Evolutionary conservation across 2,113 vertebrate genomes (phyloP), one percentile per base, ranked within the genome.

Genomic region (Calonectris borealis): DNA sequence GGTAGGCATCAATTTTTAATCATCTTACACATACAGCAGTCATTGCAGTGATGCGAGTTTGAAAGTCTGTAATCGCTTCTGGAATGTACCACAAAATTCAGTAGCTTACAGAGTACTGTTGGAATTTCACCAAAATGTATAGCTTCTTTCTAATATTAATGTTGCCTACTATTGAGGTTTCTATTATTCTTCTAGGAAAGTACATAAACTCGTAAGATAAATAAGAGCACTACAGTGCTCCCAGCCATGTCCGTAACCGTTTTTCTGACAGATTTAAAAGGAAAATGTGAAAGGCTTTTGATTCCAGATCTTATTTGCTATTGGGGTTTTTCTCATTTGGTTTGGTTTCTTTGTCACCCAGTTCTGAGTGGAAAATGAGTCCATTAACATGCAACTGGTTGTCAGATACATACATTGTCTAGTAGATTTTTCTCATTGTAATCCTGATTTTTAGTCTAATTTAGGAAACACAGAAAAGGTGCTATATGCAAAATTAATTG

Each of bases 361-460:
- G 81, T 83, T 90, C 88, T 77, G 51, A 87, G 49, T 92, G 51
- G 54, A 96, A 96, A 96, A 88, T 86, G 2, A 90, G 34, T 46
- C 75, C 54, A 90, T 82, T 95, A 90, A 87, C 17, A 29, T 65
- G 42, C 24, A 94, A 77, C 72, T 87, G 51, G 19, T 57, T 83
- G 31, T 31, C 52, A 64, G 16, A 80, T 66, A 78, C n/a, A n/a
- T 52, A 75, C 17, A 22, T 57, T 93, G 77, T 93, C 96, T 60
- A 52, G 25, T 65, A 86, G 72, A 68, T 92, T 96, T 82, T 88
- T 85, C 57, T 96, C 61, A 49, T 19, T 86, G 10, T 68, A 69
- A 70, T 90, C 72, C 26, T 95, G 65, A 82, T 81, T 95, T 95
- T 96, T 94, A 86, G 40, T 96, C 96, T 95, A 78, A 92, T 91